Base-by-base conservation (phyloP, 2,888 invertebrate species). In the Melinopterus prodromus region DNA sequence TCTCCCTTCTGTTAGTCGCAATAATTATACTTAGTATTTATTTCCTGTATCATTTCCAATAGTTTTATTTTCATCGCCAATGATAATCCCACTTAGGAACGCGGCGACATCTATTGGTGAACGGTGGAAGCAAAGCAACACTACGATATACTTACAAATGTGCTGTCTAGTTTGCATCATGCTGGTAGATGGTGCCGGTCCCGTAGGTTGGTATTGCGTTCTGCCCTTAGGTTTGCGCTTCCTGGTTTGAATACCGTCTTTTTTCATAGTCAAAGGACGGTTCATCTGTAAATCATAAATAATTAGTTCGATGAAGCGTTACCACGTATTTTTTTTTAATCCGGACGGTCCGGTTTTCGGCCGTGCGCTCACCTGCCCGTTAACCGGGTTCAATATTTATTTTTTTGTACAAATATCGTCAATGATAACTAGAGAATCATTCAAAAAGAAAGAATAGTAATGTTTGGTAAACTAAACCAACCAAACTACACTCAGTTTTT, bases 201-300 rank as follows among this genome's bases (percentile, higher is more conserved):
- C 84, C 7, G 12, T 74, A 7, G 53, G 53, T 71, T 71, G 71
- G 15, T 74, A 74, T 35, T 74, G 74, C 0, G 74, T 36, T 16
- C 85, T 82, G 85, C 89, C 93, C 90, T 96, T 96, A 72, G 96
- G 96, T 88, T 99, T 98, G 82, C 99, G 93, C 90, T 99, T 99
- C 83, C 99, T 92, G 78, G 98, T 98, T 91, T 99, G 99, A 87
- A 99, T 99, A 75, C 98, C 98, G 84, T 99, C 99, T 90, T 99
- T 99, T 90, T 98, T 99, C 99, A 99, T 99, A 85, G 98, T 97
- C 85, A 97, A 91, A 78, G 99, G 99, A 84, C 99, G 94, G 89
- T 96, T 95, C 81, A 98, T 96, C 97, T 98, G 92, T 83, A 88
- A 87, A 80, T 81, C 53, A 53, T 12, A 80, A 79, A 53, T 12